Evolutionary conservation across 2,888 invertebrate genomes (phyloP), one percentile per base, ranked within the genome.

Genomic region (Thera obeliscata): DNA sequence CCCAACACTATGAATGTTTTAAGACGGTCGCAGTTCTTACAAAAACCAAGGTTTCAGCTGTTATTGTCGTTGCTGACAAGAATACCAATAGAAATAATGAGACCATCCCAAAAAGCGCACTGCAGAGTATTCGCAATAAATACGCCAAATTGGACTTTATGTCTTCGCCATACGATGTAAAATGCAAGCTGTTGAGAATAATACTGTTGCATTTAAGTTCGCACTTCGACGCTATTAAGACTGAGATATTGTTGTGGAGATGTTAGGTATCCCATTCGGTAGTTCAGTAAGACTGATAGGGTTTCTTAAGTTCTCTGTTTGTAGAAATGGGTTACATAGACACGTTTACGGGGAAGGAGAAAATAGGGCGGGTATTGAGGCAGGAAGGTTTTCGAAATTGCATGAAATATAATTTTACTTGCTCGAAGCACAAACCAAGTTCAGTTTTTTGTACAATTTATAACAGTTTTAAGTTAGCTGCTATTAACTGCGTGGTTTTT

Each of bases 11-110:
- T 9, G 2, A 33, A 8, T 9, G 52, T 33, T 3, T 9, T 52
- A 60, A 5, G 1, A 52, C 9, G 38, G 22, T n/a, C 33, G 11
- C 22, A 52, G 22, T 8, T 55, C 48, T 11, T 12, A 11, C 2
- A 11, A 46, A 57, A 56, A 11, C 52, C 22, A 60, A 55, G n/a
- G 38, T 55, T 48, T 60, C 36, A 48, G 59, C 56, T 64, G 55
- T 61, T 61, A 68, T 69, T 61, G 50, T 69, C 52, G 62, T 5
- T 50, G 49, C 56, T 66, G 66, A 64, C 66, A 63, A 41, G 65
- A 69, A 69, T 66, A 66, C 66, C 56, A 66, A 66, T 63, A 63
- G 59, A 64, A 69, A 69, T 69, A 66, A 69, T 69, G 61, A 66
- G 58, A 56, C 59, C 12, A 43, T 57, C 48, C 54, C 63, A 66